These are phyloP conservation scores for Dysdera silvatica DNA, from an alignment of 1,140 invertebrate genomes.

Conservation along the genomic window DNA sequence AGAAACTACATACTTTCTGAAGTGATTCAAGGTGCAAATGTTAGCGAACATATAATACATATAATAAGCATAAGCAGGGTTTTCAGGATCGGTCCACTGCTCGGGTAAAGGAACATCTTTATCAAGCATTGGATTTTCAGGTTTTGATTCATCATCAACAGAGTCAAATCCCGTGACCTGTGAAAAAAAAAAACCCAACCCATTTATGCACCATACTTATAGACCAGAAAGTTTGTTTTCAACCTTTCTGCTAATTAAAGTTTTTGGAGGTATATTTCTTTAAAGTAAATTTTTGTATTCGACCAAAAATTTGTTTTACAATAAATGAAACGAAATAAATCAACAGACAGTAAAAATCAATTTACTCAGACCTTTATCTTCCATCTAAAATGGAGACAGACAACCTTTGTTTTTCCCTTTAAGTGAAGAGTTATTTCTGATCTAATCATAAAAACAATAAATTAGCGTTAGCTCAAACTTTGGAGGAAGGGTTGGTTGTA, in stretches of 20 bases:
- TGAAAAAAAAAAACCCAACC: constrained; percentile 38
- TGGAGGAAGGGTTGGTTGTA: too few relatives aligned
- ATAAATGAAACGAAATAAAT: neutral
- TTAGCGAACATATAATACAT: constrained; percentile 98
- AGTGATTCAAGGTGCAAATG: constrained; percentile 87
- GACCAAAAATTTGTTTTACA: neutral
- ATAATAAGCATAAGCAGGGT: constrained; percentile 98
- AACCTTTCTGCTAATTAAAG: too few relatives aligned
- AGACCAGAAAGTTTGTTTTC: too few relatives aligned
- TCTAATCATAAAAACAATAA: too few relatives aligned
- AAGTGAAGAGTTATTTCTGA: too few relatives aligned
- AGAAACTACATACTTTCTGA: constrained; percentile 62
- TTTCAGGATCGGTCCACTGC: constrained; percentile 81
- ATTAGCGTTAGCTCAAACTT: too few relatives aligned
- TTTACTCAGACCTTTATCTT: neutral
- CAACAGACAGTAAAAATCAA: neutral
- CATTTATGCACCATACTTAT: too few relatives aligned
- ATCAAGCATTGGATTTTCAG: constrained; percentile 89
- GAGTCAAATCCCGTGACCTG: constrained; percentile 96
- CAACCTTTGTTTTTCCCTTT: too few relatives aligned
- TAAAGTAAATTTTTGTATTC: too few relatives aligned
- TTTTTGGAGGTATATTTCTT: too few relatives aligned
- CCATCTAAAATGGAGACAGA: neutral
- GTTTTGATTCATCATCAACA: constrained; percentile 98
- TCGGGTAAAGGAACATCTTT: constrained; percentile 70